A percentile compares a stretch with the other conserved stretches of the same genome.
phyloP scores from a whole-genome alignment of 2,888 invertebrate genomes.

The Eurytoma californica region DNA sequence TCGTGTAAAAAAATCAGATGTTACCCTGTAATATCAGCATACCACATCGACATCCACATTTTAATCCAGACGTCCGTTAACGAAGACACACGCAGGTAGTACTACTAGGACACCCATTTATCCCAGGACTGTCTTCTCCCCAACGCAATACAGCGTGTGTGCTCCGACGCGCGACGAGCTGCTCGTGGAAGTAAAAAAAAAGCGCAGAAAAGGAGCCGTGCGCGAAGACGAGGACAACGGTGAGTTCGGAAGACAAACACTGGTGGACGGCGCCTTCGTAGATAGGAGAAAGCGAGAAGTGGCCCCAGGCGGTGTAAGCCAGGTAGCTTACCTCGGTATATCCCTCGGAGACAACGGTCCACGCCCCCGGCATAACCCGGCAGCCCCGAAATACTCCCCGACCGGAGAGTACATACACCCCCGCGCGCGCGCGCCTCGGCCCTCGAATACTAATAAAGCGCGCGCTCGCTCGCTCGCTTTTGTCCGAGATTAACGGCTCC shows the following conservation, averaged over 20 bases:
- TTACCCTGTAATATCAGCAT: too few relatives aligned
- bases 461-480: not conserved
- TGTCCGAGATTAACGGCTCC: conserved; percentile 41
- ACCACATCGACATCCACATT: too few relatives aligned
- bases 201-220: not conserved
- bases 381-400: not conserved
- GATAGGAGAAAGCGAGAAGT: not conserved
- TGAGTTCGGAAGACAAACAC: conserved; percentile 32
- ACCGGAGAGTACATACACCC: not conserved
- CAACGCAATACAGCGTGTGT: not conserved
- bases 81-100: too few relatives aligned
- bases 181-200: not conserved
- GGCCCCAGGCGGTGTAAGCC: conserved; percentile 26
- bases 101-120: not conserved
- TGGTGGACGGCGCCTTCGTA: not conserved
- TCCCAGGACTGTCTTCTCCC: not conserved
- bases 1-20: too few relatives aligned
- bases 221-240: not conserved
- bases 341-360: not conserved
- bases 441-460: conserved; percentile 47
- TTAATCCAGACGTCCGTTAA: too few relatives aligned
- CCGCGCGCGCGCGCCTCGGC: not conserved
- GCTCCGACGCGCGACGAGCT: not conserved
- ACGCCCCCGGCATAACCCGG: not conserved
- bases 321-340: conserved; percentile 30